Base-by-base conservation (phyloP, 2,797 vertebrate genomes). In the Anabas testudineus region DNA sequence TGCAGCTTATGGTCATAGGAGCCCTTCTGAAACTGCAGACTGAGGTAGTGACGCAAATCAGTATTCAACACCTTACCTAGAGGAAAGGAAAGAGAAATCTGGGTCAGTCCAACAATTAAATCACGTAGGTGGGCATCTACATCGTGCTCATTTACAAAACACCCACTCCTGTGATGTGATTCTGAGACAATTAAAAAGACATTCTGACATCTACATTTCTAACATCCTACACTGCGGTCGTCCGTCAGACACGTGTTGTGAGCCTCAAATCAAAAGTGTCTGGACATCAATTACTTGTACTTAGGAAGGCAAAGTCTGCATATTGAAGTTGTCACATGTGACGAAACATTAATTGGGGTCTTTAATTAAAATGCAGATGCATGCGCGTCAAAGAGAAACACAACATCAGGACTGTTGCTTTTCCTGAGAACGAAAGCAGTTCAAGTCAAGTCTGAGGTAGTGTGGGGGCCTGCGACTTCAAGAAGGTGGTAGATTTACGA, bases 11-110 rank as follows among this genome's bases (percentile, higher is more conserved):
- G 98, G 92, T 99, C 98, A 92, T 97, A 84, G 0, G 97, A 99
- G 84, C 97, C 98, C 86, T 99, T 99, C 93, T 99, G 98, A 91
- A 99, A 99, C 93, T 99, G 98, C 85, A 99, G 95, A 86, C 98
- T 99, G 94, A 99, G 92, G 92, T 99, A 99, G 90, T 99, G 97
- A 54, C 96, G 96, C 85, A 99, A 87, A 90, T 99, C 97, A 64
- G 96, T 96, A 90, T 99, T 99, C 92, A 99, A 93, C 85, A 99
- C 97, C 91, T 99, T 99, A 60, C 98, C 97, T 99, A 32, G 6
- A 64, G 77, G 80, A 69, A 37, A 80, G 56, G 21, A 60, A 22
- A 60, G 37, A 79, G 32, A 67, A 64, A 66, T 51, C 9, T 43
- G 48, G 54, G 80, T 86, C 77, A 90, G 74, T 49, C 18, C 19